These are phyloP conservation scores for Daphoenositta chrysoptera DNA, from an alignment of 2,113 vertebrate genomes.

Conservation along the genomic window DNA sequence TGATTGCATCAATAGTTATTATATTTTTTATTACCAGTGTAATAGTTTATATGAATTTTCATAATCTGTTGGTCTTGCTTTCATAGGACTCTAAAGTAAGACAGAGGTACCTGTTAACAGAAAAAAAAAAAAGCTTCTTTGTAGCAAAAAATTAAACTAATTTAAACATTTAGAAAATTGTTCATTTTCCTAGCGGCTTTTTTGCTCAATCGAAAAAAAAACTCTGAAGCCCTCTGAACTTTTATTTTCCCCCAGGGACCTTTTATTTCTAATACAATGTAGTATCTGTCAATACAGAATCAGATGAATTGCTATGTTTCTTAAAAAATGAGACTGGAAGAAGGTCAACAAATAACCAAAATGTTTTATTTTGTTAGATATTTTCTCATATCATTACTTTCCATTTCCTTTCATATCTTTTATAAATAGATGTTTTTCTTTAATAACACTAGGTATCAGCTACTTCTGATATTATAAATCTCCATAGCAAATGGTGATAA, in stretches of 20 bases:
- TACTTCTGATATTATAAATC: neutral
- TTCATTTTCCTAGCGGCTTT: neutral
- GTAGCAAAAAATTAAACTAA: neutral
- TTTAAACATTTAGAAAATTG: constrained; percentile 1
- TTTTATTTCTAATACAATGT: neutral
- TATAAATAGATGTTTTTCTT: neutral
- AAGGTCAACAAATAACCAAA: neutral
- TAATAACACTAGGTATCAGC: neutral
- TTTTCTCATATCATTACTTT: neutral
- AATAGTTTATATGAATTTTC: neutral
- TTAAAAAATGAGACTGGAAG: neutral
- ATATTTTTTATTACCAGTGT: neutral
- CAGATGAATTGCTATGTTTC: neutral
- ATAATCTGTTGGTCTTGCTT: neutral
- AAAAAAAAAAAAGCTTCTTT: neutral
- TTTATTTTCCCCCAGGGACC: neutral
- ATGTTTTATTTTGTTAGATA: neutral
- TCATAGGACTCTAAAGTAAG: neutral
- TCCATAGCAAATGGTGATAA: neutral
- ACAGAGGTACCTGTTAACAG: neutral
- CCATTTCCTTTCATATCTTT: neutral
- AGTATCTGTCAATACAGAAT: neutral
- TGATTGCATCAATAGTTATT: neutral
- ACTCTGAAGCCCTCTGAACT: neutral
- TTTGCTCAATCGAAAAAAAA: neutral